Percentiles rank a stretch among this genome's conserved stretches.
Evolutionary conservation across 2,113 vertebrate species (phyloP).

Genomic region (Ahaetulla prasina): DNA sequence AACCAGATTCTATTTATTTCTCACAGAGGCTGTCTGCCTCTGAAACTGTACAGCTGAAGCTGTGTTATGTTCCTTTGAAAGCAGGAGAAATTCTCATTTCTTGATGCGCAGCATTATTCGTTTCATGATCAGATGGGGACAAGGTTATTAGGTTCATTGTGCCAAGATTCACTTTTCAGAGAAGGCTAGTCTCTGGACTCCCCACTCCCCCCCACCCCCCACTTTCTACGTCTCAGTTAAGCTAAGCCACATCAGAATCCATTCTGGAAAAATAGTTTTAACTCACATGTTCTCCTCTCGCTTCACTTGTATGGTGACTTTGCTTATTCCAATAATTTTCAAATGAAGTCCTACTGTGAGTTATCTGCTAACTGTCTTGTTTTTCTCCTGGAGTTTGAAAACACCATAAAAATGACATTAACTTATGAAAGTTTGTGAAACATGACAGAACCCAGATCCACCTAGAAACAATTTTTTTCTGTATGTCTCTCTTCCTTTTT

Average conservation of each 20-base stretch:
- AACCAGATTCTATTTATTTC: neutral
- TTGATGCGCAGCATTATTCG: neutral
- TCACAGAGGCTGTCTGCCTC: neutral
- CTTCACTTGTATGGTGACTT: neutral
- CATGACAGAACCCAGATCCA: constrained; percentile 1
- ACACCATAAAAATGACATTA: neutral
- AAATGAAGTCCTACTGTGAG: neutral
- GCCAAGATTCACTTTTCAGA: neutral
- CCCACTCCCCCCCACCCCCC: fast-evolving
- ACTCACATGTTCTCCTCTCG: neutral
- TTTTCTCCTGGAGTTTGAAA: neutral
- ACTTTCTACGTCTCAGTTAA: neutral
- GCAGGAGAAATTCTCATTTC: neutral
- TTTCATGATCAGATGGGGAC: neutral
- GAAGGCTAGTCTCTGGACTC: neutral
- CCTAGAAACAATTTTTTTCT: neutral
- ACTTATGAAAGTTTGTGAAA: neutral
- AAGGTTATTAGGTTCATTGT: neutral
- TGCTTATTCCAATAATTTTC: neutral
- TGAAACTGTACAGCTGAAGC: neutral
- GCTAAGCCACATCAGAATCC: neutral
- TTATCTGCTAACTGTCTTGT: neutral
- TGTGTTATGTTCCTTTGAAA: neutral
- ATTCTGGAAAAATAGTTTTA: neutral
- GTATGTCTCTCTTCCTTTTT: neutral